phyloP scores from a whole-genome alignment of 2,888 invertebrate genomes.

The Rhamnusium bicolor region DNA sequence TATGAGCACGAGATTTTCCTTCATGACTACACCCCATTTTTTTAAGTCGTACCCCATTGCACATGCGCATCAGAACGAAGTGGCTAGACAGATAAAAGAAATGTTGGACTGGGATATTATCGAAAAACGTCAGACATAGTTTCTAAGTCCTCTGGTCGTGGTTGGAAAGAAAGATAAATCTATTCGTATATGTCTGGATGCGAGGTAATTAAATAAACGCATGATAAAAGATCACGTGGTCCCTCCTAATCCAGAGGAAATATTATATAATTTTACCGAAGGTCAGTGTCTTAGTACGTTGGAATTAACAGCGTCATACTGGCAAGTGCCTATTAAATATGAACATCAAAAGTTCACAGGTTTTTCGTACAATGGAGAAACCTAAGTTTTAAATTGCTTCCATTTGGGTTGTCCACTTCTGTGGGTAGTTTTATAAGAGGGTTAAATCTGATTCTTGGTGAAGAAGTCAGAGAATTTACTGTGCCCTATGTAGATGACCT shows the following conservation, averaged over 20 bases:
- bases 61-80: conserved; percentile 1
- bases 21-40: conserved; percentile 10
- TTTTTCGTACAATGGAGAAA: background rate
- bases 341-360: background rate
- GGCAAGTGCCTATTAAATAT: background rate
- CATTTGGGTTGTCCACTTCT: background rate
- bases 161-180: conserved; percentile 41
- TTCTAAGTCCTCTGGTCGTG: conserved; percentile 30
- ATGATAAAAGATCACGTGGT: conserved; percentile 36
- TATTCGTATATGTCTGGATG: conserved; percentile 42
- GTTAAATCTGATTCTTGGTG: conserved; percentile 28
- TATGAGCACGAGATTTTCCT: background rate
- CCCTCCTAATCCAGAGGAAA: conserved; percentile 32
- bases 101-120: conserved; percentile 38
- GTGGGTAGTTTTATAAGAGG: background rate
- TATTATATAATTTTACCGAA: conserved; percentile 21
- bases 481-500: conserved; percentile 28
- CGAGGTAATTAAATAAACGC: conserved; percentile 33
- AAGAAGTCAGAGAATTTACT: background rate
- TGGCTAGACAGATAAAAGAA: conserved; percentile 17
- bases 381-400: background rate
- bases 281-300: conserved; percentile 13
- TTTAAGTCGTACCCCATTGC: conserved; percentile 27
- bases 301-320: background rate
- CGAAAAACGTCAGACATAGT: conserved; percentile 11